Evolutionary conservation across 2,797 vertebrate genomes (phyloP).

Genomic region (Antrozous pallidus): DNA sequence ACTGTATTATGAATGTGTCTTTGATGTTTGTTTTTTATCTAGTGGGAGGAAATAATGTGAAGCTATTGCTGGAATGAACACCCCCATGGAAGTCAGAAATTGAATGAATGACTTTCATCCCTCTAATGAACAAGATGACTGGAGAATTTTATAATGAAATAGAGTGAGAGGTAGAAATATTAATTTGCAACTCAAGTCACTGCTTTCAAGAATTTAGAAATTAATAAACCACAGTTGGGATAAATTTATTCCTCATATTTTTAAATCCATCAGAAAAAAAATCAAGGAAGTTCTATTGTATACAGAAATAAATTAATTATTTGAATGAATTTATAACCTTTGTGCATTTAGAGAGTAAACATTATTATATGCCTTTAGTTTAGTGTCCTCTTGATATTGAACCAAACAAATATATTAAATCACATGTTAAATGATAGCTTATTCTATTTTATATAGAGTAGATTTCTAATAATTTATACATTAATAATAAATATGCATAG

Average conservation of each 20-base stretch:
- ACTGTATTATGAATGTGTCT: not conserved
- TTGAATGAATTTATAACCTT: not conserved
- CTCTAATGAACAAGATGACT: not conserved
- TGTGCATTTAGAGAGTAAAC: not conserved
- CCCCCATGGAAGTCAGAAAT: not conserved
- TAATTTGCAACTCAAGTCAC: not conserved
- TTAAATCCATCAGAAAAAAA: not conserved
- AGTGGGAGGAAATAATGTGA: not conserved
- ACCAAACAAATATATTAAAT: not conserved
- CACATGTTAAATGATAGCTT: not conserved
- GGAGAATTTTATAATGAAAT: not conserved
- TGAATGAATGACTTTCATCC: not conserved
- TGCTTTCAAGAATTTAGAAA: not conserved
- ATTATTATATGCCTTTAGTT: not conserved
- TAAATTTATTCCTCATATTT: not conserved
- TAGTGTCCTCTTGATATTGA: not conserved
- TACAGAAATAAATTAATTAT: not conserved
- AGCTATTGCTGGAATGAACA: not conserved
- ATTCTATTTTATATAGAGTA: not conserved
- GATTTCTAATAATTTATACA: not conserved
- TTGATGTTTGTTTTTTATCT: conserved; percentile 17
- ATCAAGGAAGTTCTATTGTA: not conserved
- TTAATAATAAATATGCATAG: not conserved
- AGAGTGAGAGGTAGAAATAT: not conserved
- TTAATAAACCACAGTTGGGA: not conserved